A percentile compares a stretch with the other conserved stretches of the same genome.
These are phyloP conservation scores for Pyrrhia umbra DNA, from an alignment of 2,888 invertebrate species.

Conservation along the genomic window DNA sequence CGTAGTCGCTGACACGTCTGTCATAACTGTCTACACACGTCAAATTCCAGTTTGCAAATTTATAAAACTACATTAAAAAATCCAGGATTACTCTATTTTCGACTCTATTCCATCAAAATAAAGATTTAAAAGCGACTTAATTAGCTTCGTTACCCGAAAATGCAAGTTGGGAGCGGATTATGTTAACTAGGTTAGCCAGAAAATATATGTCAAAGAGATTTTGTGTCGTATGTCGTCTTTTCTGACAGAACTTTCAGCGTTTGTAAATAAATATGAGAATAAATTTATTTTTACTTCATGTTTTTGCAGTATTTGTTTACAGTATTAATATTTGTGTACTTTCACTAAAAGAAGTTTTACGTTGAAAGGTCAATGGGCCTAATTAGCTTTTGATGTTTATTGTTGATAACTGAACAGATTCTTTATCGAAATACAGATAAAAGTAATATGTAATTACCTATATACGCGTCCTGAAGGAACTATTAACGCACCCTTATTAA, in stretches of 20 bases:
- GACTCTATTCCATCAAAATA: slow-evolving; percentile 47
- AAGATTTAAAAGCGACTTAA: slow-evolving; percentile 36
- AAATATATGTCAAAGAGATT: slow-evolving; percentile 63
- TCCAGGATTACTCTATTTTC: slow-evolving; percentile 18
- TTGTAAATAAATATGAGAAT: slow-evolving; percentile 38
- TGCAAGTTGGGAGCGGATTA: slow-evolving; percentile 44
- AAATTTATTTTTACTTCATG: slow-evolving; percentile 31
- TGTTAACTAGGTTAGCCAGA: slow-evolving; percentile 66
- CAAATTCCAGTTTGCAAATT: slow-evolving; percentile 60
- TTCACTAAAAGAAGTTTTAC: neutral
- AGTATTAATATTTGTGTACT: slow-evolving; percentile 11
- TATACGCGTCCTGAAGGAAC: too few relatives aligned
- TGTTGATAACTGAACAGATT: neutral
- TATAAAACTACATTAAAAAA: slow-evolving; percentile 22
- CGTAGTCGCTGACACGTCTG: slow-evolving; percentile 60
- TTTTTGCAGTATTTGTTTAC: slow-evolving; percentile 23
- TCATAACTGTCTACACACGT: slow-evolving; percentile 68
- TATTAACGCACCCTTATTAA: too few relatives aligned
- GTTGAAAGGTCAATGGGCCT: neutral
- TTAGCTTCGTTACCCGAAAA: slow-evolving; percentile 42
- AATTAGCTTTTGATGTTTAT: slow-evolving; percentile 13
- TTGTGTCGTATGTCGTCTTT: slow-evolving; percentile 38
- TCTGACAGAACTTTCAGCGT: slow-evolving; percentile 41
- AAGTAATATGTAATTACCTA: too few relatives aligned
- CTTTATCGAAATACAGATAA: too few relatives aligned